Base-by-base conservation (phyloP, 64 coral and sea anemone species). In the Hydrozoanthus tunicans region DNA sequence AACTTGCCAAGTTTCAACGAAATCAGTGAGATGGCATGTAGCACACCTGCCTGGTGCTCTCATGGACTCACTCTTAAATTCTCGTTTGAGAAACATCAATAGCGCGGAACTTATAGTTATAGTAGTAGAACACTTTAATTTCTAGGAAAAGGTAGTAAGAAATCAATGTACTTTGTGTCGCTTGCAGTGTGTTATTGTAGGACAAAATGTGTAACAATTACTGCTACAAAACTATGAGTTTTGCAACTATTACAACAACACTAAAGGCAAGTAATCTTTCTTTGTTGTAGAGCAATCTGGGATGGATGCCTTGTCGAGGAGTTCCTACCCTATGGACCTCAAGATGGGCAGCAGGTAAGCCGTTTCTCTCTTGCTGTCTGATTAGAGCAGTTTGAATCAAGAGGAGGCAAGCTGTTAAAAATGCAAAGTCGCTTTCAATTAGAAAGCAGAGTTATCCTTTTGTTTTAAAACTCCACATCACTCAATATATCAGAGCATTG, bases 221-320 rank as follows among this genome's bases (percentile, higher is more conserved):
- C 58, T 13, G n/a, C 12, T 70, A 15, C 79, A 13, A 8, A 85
- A 58, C 17, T 25, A 20, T 20, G 62, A 3, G 4, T 73, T 15
- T 78, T 5, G 10, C 9, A 62, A 1, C 5, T 51, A 24, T 43
- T 17, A 59, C 3, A 8, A 0, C 7, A n/a, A 9, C 66, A 76
- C 23, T 55, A n/a, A 5, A 6, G 54, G 58, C 32, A 53, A 43
- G 0, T 43, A 43, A 5, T 83, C 13, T 62, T 24, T 91, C 8
- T 58, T 27, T 59, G 58, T 17, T 91, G 13, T 51, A 98, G 95
- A 83, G 80, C 93, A 13, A 32, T 98, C 6, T 98, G 96, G 96
- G 96, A 98, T 94, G 91, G 91, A 68, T 84, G 91, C 70, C 80
- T 98, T 59, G 93, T 94, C 57, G 91, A 90, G 73, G 94, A 96